Base-by-base conservation (phyloP, 1,140 invertebrate species). In the Magallana gigas region DNA sequence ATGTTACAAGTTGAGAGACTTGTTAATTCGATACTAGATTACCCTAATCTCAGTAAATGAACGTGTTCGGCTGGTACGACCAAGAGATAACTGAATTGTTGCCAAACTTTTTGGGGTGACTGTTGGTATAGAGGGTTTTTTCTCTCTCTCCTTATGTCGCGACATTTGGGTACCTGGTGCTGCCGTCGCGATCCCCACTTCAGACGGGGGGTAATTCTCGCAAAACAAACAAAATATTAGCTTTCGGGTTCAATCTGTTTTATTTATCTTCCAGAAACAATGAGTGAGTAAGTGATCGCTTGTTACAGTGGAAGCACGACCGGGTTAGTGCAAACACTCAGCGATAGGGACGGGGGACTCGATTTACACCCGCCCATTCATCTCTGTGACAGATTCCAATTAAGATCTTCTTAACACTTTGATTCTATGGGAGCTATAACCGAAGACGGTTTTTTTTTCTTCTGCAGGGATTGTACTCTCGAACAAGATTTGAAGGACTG, bases 251-350 rank as follows among this genome's bases (percentile, higher is more conserved):
- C 68, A 76, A 76, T 76, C 1, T 76, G 68, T 76, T 76, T 48
- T 76, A 76, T 76, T 76, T 76, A 76, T 76, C 68, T 76, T 29
- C 23, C 23, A 29, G 68, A 76, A 76, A 76, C 68, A 76, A 76
- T 76, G 5, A 8, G 7, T 36, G 68, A 76, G 23, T 36, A 18
- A 4, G 68, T 29, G 18, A 76, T 76, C 68, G 12, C 23, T 36
- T 76, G 68, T 76, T 76, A 76, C 68, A 36, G 36, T 76, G 68
- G 68, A 8, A 29, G 23, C 68, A 76, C 68, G 68, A 76, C 0
- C 68, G 68, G 23, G 8, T 36, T 48, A 36, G 29, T 76, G 68
- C 68, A 76, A 36, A 76, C 68, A 76, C 68, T 76, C 23, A 5
- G 68, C 8, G 68, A 29, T 76, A 29, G 23, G 29, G 68, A 76